Evolutionary conservation across 2,113 vertebrate genomes (phyloP), one percentile per base, ranked within the genome.

Genomic region (Eolophus roseicapilla): DNA sequence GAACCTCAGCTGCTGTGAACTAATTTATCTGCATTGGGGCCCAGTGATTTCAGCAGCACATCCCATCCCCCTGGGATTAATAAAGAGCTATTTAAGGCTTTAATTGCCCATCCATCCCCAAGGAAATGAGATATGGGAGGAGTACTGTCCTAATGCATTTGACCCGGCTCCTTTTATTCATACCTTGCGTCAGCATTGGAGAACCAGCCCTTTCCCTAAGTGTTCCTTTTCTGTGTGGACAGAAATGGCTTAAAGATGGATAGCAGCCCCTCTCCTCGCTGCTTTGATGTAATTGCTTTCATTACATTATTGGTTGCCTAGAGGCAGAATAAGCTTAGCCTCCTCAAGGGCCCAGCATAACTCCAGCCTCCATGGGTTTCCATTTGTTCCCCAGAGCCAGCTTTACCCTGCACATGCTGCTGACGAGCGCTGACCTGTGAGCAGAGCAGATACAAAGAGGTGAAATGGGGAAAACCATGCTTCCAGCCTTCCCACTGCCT

Each of bases 101-200:
- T 86, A 74, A 75, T 57, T 62, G 33, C 2, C 16, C 35, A 41
- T 60, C 65, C 13, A 47, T 71, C 67, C 8, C 8, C 9, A 11
- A 65, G 11, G 55, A 25, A 15, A 14, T 44, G 15, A 63, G 11
- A 6, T 21, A 27, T 12, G 10, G 65, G 35, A 18, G 31, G 35
- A 9, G 16, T 7, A 1, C 0, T n/a, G 35, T 3, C 4, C 3
- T 44, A 2, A 6, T 21, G 28, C n/a, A 2, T 25, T 81, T 76
- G n/a, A 25, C 17, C 14, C 2, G 2, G 1, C 52, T 73, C 17
- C 6, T 47, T 62, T n/a, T 3, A 23, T 28, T 24, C 4, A 5
- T 10, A 4, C 2, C 9, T 49, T 8, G 16, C 71, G 17, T 35
- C 15, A 59, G 33, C 29, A 57, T 24, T 57, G 63, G 8, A 62